Conservation (phyloP, 2,113 vertebrate species). For the Prinia subflava region DNA sequence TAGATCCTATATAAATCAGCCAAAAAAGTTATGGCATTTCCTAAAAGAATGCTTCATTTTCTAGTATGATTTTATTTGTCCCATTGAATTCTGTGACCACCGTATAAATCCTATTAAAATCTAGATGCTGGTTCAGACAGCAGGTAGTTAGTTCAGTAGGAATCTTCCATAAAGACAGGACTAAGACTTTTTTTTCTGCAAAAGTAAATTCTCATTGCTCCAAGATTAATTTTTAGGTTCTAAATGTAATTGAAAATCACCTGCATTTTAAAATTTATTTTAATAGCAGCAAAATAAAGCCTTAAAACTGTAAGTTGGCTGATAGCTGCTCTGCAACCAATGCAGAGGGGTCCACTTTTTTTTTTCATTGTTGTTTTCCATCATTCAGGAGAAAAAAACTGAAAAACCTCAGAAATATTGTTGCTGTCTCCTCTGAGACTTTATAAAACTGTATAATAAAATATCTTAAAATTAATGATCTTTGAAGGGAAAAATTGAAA, state of each 20-base stretch:
- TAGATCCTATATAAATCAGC: not conserved
- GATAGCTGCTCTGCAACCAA: not conserved
- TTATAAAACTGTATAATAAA: not conserved
- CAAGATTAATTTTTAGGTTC: not conserved
- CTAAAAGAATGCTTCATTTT: not conserved
- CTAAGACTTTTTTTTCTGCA: not conserved
- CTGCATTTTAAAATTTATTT: not conserved
- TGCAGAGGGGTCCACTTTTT: not conserved
- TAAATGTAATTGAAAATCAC: not conserved
- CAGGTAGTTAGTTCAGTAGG: not conserved
- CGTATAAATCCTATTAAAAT: not conserved
- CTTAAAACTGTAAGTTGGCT: not conserved
- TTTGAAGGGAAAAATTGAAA: not conserved
- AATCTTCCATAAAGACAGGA: not conserved
- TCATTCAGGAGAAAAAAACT: not conserved
- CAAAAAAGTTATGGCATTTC: not conserved
- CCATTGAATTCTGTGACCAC: not conserved
- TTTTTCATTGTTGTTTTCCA: not conserved
- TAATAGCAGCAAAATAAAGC: not conserved
- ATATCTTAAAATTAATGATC: not conserved
- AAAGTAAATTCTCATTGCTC: not conserved
- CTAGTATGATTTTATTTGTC: not conserved
- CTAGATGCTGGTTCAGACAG: not conserved
- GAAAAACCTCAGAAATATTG: not conserved
- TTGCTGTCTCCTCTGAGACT: not conserved